Evolutionary conservation across 2,797 vertebrate species (phyloP).

Genomic region (Ctenosaura bakeri): DNA sequence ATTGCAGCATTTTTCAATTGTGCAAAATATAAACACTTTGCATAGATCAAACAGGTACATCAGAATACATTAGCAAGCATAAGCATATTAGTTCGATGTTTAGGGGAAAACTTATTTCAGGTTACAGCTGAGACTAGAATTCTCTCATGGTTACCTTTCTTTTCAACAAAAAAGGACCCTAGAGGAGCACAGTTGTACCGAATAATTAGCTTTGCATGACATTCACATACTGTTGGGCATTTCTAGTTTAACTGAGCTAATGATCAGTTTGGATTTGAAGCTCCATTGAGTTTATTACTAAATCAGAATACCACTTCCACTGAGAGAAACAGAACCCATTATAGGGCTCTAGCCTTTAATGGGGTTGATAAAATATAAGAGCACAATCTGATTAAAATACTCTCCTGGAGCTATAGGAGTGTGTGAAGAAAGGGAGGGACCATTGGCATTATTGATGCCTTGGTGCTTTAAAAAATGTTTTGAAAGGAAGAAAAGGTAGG

Average conservation of each 20-base stretch:
- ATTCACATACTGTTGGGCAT: constrained; percentile 18
- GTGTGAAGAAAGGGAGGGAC: constrained; percentile 11
- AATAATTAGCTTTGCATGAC: constrained; percentile 45
- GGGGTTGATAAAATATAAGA: background rate
- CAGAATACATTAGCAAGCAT: constrained; percentile 35
- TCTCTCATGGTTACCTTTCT: constrained; percentile 9
- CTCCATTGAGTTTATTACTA: constrained; percentile 42
- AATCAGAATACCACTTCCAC: background rate
- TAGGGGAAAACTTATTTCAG: constrained; percentile 26
- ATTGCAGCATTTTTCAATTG: background rate
- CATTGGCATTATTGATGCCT: background rate
- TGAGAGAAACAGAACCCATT: constrained; percentile 28
- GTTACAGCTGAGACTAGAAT: constrained; percentile 11
- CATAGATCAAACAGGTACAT: constrained; percentile 17
- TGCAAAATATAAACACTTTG: constrained; percentile 28
- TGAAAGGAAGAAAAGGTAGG: background rate
- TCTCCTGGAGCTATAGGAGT: constrained; percentile 6
- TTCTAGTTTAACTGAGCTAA: constrained; percentile 38
- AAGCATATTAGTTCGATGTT: constrained; percentile 34
- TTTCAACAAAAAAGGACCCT: constrained; percentile 5
- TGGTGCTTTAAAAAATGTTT: background rate
- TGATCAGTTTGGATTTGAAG: constrained; percentile 37
- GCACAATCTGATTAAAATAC: fast-evolving
- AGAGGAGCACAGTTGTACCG: constrained; percentile 30
- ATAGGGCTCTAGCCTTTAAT: background rate